Base-by-base conservation (phyloP, 1,140 invertebrate genomes). In the Cydia pomonella region DNA sequence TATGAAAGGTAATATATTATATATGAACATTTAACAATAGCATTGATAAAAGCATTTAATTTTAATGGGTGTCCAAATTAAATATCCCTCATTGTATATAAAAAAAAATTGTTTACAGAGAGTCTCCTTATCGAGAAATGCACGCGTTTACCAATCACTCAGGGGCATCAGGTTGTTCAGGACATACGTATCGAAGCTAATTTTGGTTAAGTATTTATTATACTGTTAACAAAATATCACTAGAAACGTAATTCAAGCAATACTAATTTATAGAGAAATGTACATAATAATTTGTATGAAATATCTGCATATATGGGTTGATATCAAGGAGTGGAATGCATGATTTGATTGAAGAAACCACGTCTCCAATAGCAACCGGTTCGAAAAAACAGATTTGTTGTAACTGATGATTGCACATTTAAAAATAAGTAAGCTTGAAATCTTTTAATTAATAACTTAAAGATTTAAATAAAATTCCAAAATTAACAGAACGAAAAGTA, bases 161-260 rank as follows among this genome's bases (percentile, higher is more conserved):
- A 69, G 89, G 91, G 53, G 82, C 90, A 73, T 92, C 91, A n/a
- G 91, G 90, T 80, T 92, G 87, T 81, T 92, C 91, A 73, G 88
- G 89, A 75, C 85, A 91, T 78, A 82, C 85, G 16, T 92, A 92
- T 82, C 81, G 89, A 73, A 92, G 88, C 83, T 92, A 92, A 87
- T 85, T 84, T 78, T 81, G 69, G 47, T 69, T 72, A 72, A 76
- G 73, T 23, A 27, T 47, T 64, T 79, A 73, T 75, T 77, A 75
- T 79, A 77, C 83, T 81, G 78, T 80, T 23, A 80, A 84, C 79
- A 73, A 80, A 81, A 90, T 92, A 92, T 92, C 89, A 92, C 83
- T 91, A 90, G 87, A 79, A 50, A 83, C 76, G 79, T 90, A 90
- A 87, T 78, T 72, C 82, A 91, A 92, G 90, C 90, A 92, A 92